Evolutionary conservation across 2,797 vertebrate species (phyloP), one percentile per base, ranked within the genome.

Genomic region (Eurystomus glaucurus): DNA sequence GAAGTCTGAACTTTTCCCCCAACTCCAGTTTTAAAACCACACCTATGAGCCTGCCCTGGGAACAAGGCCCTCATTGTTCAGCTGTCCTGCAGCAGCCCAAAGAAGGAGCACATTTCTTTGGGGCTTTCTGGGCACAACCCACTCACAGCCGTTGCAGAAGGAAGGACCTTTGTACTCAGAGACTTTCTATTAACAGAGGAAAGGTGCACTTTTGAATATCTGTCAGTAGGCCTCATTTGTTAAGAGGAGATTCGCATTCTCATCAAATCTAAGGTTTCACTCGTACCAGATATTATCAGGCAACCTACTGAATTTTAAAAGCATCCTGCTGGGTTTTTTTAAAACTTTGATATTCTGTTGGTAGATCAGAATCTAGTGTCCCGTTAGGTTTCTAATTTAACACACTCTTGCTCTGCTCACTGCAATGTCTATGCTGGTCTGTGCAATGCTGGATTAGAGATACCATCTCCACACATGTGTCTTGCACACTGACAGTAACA

Each of bases 41-140:
- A 88, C 88, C 79, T 95, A 85, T 60, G 68, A 90, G 82, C 55
- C 72, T 54, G 55, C 79, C 50, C 39, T 41, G 41, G 45, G 81
- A 96, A 97, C 96, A 97, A 96, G 93, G 61, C 46, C 25, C 55
- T 61, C 86, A 91, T 96, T 97, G 96, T 97, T 91, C 46, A 10
- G 12, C 58, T 39, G 76, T 60, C 70, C 82, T 75, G 64, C 35
- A 48, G 79, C 72, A 72, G 43, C 45, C 68, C 69, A 55, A 80
- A 62, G 61, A 88, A 87, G 54, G 13, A 41, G 20, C 39, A 43
- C n/a, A 21, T 58, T 94, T 92, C 75, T 77, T 57, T 51, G 79
- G 83, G 76, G 43, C 20, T 77, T 95, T 96, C 74, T 87, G 69
- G 93, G 85, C 69, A 89, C 75, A 80, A 52, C 15, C 10, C 17